These are phyloP conservation scores for Calliopsis andreniformis DNA, from an alignment of 1,140 invertebrate species.

Conservation along the genomic window DNA sequence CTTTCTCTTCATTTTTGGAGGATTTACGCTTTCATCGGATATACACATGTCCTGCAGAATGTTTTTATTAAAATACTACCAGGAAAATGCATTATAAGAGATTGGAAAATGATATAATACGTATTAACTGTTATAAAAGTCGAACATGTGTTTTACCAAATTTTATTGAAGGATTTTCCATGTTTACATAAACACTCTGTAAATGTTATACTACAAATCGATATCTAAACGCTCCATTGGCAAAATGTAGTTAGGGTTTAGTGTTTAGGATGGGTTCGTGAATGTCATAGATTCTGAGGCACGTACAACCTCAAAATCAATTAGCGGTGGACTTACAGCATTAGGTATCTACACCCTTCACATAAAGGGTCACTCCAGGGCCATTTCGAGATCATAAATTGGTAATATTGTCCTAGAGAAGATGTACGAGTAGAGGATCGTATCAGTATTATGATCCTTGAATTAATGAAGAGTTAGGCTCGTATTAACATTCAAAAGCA, in stretches of 20 bases:
- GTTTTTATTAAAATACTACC: no score
- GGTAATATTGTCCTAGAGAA: conserved; percentile 8
- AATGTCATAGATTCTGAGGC: conserved; percentile 2
- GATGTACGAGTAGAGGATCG: background rate
- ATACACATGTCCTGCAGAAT: no score
- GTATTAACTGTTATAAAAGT: no score
- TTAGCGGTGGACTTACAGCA: conserved; percentile 22
- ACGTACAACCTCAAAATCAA: conserved; percentile 18
- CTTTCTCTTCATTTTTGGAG: no score
- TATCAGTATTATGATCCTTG: background rate
- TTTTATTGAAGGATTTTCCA: no score
- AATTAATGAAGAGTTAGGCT: no score
- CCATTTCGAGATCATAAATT: conserved; percentile 24
- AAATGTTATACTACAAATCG: background rate
- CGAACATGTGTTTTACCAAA: no score
- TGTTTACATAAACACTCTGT: no score
- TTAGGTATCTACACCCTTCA: background rate
- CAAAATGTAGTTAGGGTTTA: conserved; percentile 14
- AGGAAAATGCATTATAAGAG: no score
- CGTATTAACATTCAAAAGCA: no score
- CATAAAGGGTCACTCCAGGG: conserved; percentile 19
- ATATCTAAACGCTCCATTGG: background rate
- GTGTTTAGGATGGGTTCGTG: background rate
- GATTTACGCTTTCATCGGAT: no score
- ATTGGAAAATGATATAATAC: no score